These are phyloP conservation scores for Entosphenus tridentatus DNA, from an alignment of 2,113 vertebrate species.

Conservation along the genomic window DNA sequence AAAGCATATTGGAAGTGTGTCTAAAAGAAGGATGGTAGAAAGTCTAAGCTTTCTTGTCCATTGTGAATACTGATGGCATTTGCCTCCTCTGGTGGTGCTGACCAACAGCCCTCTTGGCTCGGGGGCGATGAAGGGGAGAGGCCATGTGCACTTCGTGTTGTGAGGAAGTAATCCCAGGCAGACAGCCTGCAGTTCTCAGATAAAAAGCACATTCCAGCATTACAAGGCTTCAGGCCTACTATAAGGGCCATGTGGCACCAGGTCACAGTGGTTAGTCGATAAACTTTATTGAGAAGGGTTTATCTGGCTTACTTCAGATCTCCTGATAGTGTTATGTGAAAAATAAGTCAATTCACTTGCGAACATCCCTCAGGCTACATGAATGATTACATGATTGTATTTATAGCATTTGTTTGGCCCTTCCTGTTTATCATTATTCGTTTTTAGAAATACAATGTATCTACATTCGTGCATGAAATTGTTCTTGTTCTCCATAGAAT, in stretches of 20 bases:
- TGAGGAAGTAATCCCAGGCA: constrained; percentile 4
- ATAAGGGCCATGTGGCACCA: background rate
- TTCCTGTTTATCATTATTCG: no score
- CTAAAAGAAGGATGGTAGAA: no score
- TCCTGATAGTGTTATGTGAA: background rate
- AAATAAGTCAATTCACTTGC: no score
- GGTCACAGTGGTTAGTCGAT: constrained; percentile 5
- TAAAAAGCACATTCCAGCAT: background rate
- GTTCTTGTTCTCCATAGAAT: no score
- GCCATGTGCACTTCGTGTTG: background rate
- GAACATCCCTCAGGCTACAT: no score
- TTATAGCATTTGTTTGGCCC: no score
- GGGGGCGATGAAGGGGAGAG: background rate
- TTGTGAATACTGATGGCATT: no score
- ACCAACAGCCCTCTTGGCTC: constrained; percentile 1
- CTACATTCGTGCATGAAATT: no score
- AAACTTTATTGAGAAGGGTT: constrained; percentile 5
- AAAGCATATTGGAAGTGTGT: no score
- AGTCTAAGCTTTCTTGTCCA: no score
- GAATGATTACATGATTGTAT: no score
- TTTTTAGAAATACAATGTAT: no score
- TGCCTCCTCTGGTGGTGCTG: background rate
- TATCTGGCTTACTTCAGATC: background rate
- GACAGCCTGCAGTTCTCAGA: background rate
- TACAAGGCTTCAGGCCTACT: background rate